phyloP scores from a whole-genome alignment of 2,888 invertebrate species.

The Xestia sexstrigata region DNA sequence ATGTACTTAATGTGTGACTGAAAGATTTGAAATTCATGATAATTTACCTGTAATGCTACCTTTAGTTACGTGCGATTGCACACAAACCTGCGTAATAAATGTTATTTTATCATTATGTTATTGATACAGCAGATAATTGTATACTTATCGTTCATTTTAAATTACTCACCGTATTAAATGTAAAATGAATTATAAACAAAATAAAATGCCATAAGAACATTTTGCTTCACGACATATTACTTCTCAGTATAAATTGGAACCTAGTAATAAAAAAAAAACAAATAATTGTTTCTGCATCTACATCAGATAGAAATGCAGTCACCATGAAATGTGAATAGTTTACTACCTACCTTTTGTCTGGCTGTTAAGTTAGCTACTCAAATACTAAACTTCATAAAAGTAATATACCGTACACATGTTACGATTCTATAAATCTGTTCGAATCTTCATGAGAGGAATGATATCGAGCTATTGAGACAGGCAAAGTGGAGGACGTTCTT shows the following conservation, averaged over 20 bases:
- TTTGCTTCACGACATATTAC: conserved; percentile 54
- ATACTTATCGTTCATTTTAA: neutral
- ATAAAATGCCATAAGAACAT: conserved; percentile 59
- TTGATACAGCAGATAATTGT: conserved; percentile 3
- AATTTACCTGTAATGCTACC: conserved; percentile 19
- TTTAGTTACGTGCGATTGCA: neutral
- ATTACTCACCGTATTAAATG: conserved; percentile 61
- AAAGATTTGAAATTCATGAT: neutral
- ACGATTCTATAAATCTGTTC: neutral
- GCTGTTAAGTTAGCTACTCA: neutral
- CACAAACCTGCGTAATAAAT: conserved; percentile 28
- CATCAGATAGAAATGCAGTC: conserved; percentile 75
- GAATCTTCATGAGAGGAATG: too few species aligned
- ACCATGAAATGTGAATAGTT: conserved; percentile 76
- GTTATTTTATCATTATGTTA: neutral
- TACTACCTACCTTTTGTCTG: conserved; percentile 40
- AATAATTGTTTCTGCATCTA: conserved; percentile 70
- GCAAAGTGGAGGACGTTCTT: too few species aligned
- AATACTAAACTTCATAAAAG: neutral
- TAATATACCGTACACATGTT: neutral
- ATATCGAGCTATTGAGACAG: too few species aligned
- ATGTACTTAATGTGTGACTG: neutral
- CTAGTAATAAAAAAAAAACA: conserved; percentile 58
- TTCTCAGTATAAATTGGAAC: conserved; percentile 24
- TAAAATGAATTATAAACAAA: conserved; percentile 49